Evolutionary conservation across 2,888 invertebrate genomes (phyloP), one percentile per base, ranked within the genome.

Genomic region (Patella pellucida): DNA sequence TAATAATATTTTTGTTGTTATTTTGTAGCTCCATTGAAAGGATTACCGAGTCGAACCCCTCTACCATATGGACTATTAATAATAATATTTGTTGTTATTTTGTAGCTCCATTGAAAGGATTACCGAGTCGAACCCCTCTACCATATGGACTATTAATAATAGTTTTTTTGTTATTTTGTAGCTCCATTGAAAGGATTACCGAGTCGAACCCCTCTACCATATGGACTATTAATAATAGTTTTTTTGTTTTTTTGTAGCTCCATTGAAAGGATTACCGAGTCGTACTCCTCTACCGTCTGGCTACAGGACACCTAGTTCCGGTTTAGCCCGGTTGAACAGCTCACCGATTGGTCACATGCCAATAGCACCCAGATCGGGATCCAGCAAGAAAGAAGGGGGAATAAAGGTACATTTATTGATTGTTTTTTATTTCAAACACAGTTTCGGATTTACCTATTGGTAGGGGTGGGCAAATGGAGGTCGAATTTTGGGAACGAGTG

Each of bases 161-260:
- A n/a, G 1, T 0, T 0, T 9, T 41, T 41, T 41, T 41, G 41
- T 41, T 41, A 7, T 67, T 5, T 87, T 90, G 5, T 90, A 96
- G 96, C 97, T 1, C 97, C 98, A 0, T 92, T 97, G 54, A 97
- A 96, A 89, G 97, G 97, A 0, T 95, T 98, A 81, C 97, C 97
- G 1, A 96, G 96, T 70, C 94, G 96, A 86, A 94, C 94, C 75
- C 94, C 95, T 27, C 79, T 70, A 68, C 51, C 74, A 75, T 68
- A 77, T 78, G 1, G 9, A 7, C 0, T 41, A 41, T 41, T 41
- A 7, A 41, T 41, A 0, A 41, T n/a, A n/a, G 1, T 0, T 0
- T 9, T 41, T 41, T 41, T 41, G 41, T 41, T 41, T 0, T 67
- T 5, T 87, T 90, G 5, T 90, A 96, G 96, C 97, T 1, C 97